A percentile compares a stretch with the other conserved stretches of the same genome.
Conservation (phyloP, 2,113 vertebrate genomes). For the Oxyura jamaicensis region DNA sequence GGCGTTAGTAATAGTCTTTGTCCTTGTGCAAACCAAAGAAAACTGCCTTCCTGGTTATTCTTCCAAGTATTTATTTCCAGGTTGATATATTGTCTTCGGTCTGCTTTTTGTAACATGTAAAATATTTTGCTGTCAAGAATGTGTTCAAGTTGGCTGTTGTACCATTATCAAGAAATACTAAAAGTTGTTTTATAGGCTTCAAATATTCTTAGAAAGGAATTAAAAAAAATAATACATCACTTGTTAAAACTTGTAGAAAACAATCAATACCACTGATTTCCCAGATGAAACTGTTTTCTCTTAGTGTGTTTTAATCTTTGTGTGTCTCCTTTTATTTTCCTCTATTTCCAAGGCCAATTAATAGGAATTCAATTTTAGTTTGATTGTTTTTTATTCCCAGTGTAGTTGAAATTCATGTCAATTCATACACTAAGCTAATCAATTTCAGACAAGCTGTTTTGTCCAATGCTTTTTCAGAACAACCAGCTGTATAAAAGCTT, state of each 20-base stretch:
- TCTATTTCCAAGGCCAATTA: background rate
- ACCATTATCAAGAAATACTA: background rate
- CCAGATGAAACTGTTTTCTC: background rate
- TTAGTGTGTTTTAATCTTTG: conserved; percentile 12
- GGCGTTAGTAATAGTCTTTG: background rate
- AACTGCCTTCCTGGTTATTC: background rate
- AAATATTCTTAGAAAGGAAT: background rate
- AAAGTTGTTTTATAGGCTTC: background rate
- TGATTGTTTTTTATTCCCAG: background rate
- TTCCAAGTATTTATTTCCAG: background rate
- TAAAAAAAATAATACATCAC: background rate
- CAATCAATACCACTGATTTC: background rate
- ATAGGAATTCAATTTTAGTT: background rate
- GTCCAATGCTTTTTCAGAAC: conserved; percentile 55
- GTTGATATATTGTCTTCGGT: background rate
- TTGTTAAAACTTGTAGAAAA: background rate
- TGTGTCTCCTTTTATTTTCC: conserved; percentile 3
- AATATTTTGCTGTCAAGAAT: background rate
- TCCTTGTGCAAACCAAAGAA: background rate
- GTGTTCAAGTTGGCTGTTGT: background rate
- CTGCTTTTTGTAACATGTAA: background rate
- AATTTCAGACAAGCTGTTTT: background rate
- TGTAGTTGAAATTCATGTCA: background rate
- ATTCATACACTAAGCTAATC: background rate
- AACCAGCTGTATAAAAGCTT: conserved; percentile 29